phyloP scores from a whole-genome alignment of 2,113 vertebrate species.

The Ramphastos sulfuratus region DNA sequence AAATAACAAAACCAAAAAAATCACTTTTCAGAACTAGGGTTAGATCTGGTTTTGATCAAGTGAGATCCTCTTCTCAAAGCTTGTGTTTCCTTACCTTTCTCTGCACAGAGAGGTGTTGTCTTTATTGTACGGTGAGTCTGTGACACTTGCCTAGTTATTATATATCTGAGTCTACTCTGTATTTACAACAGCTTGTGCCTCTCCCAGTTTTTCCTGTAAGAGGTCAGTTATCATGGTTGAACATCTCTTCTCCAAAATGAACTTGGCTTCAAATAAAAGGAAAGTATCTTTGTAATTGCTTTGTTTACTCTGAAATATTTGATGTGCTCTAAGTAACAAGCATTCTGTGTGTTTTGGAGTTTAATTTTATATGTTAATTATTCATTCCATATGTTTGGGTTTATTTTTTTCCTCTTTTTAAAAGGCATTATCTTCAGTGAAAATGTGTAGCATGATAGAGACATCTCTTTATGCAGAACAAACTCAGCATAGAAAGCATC shows the following conservation, averaged over 20 bases:
- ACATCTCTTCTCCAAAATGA: conserved; percentile 55
- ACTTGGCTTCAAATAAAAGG: conserved; percentile 55
- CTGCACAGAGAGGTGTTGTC: background rate
- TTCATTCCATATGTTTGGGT: background rate
- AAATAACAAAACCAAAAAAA: background rate
- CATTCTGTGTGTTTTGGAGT: background rate
- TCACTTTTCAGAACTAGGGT: background rate
- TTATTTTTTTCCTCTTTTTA: background rate
- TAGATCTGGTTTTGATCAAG: background rate
- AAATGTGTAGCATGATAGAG: background rate
- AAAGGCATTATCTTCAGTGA: background rate
- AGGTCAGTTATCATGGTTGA: conserved; percentile 36
- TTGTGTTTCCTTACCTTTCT: background rate
- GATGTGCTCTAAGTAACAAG: conserved; percentile 29
- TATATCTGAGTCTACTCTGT: background rate
- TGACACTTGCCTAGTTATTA: background rate
- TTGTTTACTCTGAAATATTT: conserved; percentile 39
- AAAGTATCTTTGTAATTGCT: conserved; percentile 32
- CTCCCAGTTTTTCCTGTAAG: conserved; percentile 21
- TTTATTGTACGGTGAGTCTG: rapidly evolving
- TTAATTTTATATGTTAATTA: background rate
- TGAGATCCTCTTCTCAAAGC: background rate
- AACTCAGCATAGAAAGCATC: background rate
- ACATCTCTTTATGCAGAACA: background rate
- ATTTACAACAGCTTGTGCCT: background rate